Conservation (phyloP, 2,113 vertebrate species). For the Leptobrachium leishanense region DNA sequence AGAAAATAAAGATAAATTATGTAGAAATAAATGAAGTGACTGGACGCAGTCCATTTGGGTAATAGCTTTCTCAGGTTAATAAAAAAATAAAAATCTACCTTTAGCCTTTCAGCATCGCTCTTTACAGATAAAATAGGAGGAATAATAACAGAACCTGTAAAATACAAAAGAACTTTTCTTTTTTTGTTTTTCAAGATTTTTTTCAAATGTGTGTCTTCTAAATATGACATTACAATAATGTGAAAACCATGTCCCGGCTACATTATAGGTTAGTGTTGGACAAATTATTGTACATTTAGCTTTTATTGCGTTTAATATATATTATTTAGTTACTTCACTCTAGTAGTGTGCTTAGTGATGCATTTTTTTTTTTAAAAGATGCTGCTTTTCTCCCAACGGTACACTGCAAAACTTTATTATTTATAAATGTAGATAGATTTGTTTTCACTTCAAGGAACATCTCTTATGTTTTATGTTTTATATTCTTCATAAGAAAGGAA, state of each 20-base stretch:
- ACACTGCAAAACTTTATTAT: background rate
- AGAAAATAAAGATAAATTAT: background rate
- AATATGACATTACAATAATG: background rate
- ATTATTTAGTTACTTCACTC: background rate
- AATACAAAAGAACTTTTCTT: no score
- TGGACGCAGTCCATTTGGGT: background rate
- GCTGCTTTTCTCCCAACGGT: slow-evolving; percentile 4
- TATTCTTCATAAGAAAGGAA: slow-evolving; percentile 18
- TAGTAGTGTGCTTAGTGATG: background rate
- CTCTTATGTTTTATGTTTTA: background rate
- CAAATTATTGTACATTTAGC: background rate
- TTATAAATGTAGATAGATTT: slow-evolving; percentile 32
- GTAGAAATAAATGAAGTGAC: background rate
- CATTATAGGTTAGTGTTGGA: slow-evolving; percentile 6
- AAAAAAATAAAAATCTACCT: background rate
- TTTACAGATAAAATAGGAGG: no score
- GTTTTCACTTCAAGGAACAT: slow-evolving; percentile 19
- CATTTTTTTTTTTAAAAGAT: background rate
- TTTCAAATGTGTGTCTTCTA: no score
- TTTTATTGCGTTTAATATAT: background rate
- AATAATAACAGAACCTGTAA: no score
- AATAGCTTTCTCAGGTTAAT: background rate
- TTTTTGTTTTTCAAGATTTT: no score
- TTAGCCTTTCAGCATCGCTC: no score
- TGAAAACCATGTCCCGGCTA: background rate